Evolutionary conservation across 1,140 invertebrate species (phyloP).

Genomic region (Charaxes varanes): DNA sequence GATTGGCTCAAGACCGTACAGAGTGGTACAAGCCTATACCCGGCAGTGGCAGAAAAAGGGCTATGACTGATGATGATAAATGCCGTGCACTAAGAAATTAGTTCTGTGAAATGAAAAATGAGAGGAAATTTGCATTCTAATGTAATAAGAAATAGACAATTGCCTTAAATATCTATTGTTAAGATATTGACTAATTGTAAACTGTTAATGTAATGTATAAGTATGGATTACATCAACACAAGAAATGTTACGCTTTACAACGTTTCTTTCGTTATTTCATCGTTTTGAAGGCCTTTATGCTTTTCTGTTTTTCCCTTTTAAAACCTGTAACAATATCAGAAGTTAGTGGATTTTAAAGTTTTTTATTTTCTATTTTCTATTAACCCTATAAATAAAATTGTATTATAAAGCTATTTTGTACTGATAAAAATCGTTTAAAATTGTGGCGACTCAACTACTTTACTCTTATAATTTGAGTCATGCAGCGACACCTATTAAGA

Average conservation of each 20-base stretch:
- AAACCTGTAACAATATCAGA: too few relatives aligned
- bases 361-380: too few relatives aligned
- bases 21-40: too few relatives aligned
- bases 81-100: constrained; percentile 32
- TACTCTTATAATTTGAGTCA: constrained; percentile 1
- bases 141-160: constrained; percentile 7
- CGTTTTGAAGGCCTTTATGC: too few relatives aligned
- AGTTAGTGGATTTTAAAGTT: too few relatives aligned
- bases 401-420: too few relatives aligned
- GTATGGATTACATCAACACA: background rate
- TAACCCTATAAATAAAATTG: too few relatives aligned
- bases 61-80: too few relatives aligned
- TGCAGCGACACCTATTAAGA: constrained; percentile 3
- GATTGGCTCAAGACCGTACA: too few relatives aligned
- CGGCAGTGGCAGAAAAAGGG: too few relatives aligned
- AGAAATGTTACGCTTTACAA: constrained; percentile 8
- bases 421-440: background rate
- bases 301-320: too few relatives aligned
- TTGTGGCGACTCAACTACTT: background rate
- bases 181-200: constrained; percentile 19
- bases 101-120: constrained; percentile 1
- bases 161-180: constrained; percentile 9
- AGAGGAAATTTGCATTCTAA: constrained; percentile 4
- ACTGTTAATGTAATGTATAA: constrained; percentile 1
- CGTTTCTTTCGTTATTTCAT: too few relatives aligned